phyloP scores from a whole-genome alignment of 2,113 vertebrate genomes.

The Canis aureus region DNA sequence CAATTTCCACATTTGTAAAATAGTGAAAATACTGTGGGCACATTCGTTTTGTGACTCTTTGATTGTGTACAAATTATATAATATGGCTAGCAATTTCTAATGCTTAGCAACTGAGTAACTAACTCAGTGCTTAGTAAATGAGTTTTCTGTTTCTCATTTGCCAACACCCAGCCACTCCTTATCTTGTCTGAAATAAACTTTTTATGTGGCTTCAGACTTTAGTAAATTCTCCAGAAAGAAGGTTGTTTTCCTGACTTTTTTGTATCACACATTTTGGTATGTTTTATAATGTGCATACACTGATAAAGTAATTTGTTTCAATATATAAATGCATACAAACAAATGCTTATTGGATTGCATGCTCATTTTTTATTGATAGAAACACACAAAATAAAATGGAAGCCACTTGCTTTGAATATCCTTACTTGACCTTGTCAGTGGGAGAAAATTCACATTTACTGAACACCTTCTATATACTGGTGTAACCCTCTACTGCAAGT shows the following conservation, averaged over 20 bases:
- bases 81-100: neutral
- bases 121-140: neutral
- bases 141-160: neutral
- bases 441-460: neutral
- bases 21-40: neutral
- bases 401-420: neutral
- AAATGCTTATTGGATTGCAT: neutral
- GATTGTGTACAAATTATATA: neutral
- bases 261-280: neutral
- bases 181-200: neutral
- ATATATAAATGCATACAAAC: neutral
- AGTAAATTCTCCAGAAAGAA: neutral
- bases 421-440: neutral
- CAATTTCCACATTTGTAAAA: neutral
- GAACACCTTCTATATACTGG: neutral
- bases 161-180: rapidly evolving
- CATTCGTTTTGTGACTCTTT: neutral
- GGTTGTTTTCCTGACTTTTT: neutral
- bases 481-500: neutral
- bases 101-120: neutral
- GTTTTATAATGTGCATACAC: neutral
- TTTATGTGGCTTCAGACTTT: neutral
- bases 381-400: neutral
- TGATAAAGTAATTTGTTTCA: neutral
- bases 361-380: neutral